Evolutionary conservation across 2,113 vertebrate species (phyloP).

Genomic region (Fukomys damarensis): DNA sequence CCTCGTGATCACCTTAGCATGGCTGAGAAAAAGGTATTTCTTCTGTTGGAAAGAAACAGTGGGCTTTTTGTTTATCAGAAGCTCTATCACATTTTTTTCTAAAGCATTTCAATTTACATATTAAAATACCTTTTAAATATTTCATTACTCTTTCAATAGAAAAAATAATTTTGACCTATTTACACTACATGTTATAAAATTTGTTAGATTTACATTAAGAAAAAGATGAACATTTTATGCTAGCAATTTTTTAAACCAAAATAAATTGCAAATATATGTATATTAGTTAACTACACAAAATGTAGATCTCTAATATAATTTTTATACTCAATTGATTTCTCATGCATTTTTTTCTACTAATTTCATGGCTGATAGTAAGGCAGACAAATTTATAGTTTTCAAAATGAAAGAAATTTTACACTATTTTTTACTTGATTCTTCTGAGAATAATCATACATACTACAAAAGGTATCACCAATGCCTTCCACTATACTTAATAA

Average conservation of each 20-base stretch:
- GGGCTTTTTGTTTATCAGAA: neutral
- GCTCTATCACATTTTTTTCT: neutral
- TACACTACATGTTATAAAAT: neutral
- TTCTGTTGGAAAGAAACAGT: neutral
- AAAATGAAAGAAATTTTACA: neutral
- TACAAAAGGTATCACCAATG: neutral
- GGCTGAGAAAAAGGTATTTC: neutral
- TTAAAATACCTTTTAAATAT: constrained; percentile 35
- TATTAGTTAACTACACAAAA: neutral
- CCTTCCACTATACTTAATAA: neutral
- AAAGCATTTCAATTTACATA: neutral
- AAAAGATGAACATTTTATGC: neutral
- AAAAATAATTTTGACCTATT: constrained; percentile 3
- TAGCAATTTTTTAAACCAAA: constrained; percentile 32
- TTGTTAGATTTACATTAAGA: constrained; percentile 32
- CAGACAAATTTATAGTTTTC: neutral
- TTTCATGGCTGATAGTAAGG: neutral
- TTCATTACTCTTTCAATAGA: neutral
- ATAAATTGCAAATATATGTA: neutral
- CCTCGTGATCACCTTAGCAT: neutral
- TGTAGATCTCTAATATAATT: neutral
- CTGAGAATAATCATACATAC: neutral
- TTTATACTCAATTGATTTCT: neutral
- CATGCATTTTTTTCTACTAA: neutral
- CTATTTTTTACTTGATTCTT: neutral